Evolutionary conservation across 1,140 invertebrate genomes (phyloP).

Genomic region (Ephestia elutella): DNA sequence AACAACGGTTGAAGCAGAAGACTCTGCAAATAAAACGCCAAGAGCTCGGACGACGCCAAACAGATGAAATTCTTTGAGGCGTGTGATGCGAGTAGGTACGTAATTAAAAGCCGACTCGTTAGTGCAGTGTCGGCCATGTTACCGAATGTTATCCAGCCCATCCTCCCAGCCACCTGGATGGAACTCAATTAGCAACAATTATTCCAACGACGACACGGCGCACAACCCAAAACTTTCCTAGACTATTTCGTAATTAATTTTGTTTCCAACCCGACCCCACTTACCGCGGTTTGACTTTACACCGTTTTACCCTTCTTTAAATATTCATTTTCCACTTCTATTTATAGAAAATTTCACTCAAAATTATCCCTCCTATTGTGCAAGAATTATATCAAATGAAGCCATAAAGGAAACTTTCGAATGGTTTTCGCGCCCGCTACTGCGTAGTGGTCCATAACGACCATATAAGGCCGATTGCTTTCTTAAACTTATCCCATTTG

Average conservation of each 20-base stretch:
- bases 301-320: conserved; percentile 16
- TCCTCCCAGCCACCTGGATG: conserved; percentile 32
- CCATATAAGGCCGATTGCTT: conserved; percentile 71
- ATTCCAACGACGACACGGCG: conserved; percentile 36
- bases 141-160: conserved; percentile 26
- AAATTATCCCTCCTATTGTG: conserved; percentile 19
- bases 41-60: not conserved
- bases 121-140: conserved; percentile 24
- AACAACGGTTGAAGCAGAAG: not conserved
- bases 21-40: not conserved
- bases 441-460: conserved; percentile 62
- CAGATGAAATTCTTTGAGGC: not conserved
- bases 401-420: conserved; percentile 61
- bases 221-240: conserved; percentile 49
- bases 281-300: conserved; percentile 23
- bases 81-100: conserved; percentile 9
- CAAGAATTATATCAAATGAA: conserved; percentile 50
- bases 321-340: conserved; percentile 27
- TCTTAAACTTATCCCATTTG: conserved; percentile 69
- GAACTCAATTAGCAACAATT: conserved; percentile 55
- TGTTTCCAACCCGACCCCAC: conserved; percentile 32
- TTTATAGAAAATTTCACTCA: conserved; percentile 19
- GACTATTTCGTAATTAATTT: conserved; percentile 61
- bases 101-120: conserved; percentile 38
- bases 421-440: conserved; percentile 58